A percentile compares a stretch with the other conserved stretches of the same genome.
Evolutionary conservation across 1,140 invertebrate genomes (phyloP).

Genomic region (Amyelois transitella): DNA sequence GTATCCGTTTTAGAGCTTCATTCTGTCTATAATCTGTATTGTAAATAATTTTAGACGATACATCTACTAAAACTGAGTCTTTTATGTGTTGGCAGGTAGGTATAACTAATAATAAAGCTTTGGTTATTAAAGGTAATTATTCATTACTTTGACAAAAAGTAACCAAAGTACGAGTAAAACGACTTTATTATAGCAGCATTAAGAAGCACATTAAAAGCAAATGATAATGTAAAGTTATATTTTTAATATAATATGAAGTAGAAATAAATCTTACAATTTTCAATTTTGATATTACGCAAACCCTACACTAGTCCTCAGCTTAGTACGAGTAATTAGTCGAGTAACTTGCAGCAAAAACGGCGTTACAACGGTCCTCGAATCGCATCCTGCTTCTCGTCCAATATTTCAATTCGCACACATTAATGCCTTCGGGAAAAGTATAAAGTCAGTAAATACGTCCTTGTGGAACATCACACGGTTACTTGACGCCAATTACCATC

Average conservation of each 20-base stretch:
- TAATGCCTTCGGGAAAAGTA: conserved; percentile 61
- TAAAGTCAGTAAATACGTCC: conserved; percentile 47
- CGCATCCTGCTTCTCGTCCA: conserved; percentile 20
- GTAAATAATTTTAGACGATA: too few relatives aligned
- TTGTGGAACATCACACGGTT: conserved; percentile 37
- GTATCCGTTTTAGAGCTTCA: too few relatives aligned
- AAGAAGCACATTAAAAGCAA: background rate
- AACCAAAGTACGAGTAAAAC: too few relatives aligned
- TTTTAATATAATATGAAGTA: background rate
- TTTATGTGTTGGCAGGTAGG: too few relatives aligned
- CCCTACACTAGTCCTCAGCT: background rate
- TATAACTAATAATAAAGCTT: too few relatives aligned
- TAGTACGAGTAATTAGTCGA: background rate
- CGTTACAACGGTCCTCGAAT: conserved; percentile 3
- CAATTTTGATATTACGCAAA: background rate
- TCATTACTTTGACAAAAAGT: too few relatives aligned
- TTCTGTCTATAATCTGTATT: too few relatives aligned
- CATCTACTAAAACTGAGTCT: too few relatives aligned
- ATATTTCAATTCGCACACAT: conserved; percentile 57
- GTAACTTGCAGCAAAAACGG: conserved; percentile 7
- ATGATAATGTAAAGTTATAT: background rate
- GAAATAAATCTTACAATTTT: too few relatives aligned
- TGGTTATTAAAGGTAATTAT: too few relatives aligned
- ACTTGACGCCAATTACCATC: conserved; percentile 50
- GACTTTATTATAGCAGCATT: too few relatives aligned